Evolutionary conservation across 2,113 vertebrate genomes (phyloP).

Genomic region (Myrmecobius fasciatus): DNA sequence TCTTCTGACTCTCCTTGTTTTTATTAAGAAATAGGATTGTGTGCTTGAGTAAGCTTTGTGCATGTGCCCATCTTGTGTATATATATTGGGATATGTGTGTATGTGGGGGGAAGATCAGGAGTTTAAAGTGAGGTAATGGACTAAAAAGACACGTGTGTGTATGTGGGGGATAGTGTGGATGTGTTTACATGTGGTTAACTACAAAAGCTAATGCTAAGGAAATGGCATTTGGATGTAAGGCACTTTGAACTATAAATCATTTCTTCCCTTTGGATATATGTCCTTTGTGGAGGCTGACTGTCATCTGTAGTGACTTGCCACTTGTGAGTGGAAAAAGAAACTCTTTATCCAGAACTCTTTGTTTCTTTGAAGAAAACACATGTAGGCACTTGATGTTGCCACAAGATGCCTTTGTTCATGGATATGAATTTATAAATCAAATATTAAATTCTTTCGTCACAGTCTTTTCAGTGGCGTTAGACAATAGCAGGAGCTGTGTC

Average conservation of each 20-base stretch:
- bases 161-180: background rate
- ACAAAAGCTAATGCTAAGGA: constrained; percentile 34
- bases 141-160: background rate
- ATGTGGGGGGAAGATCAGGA: background rate
- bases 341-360: constrained; percentile 55
- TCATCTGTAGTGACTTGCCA: constrained; percentile 15
- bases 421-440: constrained; percentile 43
- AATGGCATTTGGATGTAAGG: constrained; percentile 43
- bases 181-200: constrained; percentile 8
- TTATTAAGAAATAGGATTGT: background rate
- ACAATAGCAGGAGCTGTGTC: background rate
- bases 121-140: background rate
- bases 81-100: fast-evolving
- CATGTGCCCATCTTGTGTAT: background rate
- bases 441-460: background rate
- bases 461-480: background rate
- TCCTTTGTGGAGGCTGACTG: constrained; percentile 30
- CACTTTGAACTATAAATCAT: constrained; percentile 44
- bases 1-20: constrained; percentile 51
- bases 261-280: constrained; percentile 30
- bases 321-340: constrained; percentile 19
- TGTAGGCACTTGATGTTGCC: constrained; percentile 23
- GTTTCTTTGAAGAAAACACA: constrained; percentile 46
- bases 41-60: background rate
- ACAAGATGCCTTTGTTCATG: constrained; percentile 62